phyloP scores from a whole-genome alignment of 2,888 invertebrate species.

The Antheraea assamensis region DNA sequence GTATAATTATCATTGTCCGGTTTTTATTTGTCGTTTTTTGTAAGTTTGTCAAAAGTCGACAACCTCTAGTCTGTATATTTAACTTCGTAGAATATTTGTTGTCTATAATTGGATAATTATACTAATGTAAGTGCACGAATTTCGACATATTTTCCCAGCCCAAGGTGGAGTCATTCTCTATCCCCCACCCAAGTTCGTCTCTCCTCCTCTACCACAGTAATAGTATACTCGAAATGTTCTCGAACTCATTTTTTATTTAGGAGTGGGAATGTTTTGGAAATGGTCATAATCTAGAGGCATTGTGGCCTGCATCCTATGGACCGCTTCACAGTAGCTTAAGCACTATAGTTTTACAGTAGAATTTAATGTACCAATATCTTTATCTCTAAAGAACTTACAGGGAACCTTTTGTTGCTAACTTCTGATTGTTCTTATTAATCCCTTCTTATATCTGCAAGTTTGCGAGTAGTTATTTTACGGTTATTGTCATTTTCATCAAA shows the following conservation, averaged over 20 bases:
- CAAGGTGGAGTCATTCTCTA: slow-evolving; percentile 42
- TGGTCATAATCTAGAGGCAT: neutral
- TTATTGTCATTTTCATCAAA: too few species aligned
- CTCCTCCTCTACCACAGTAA: slow-evolving; percentile 49
- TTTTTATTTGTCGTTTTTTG: slow-evolving; percentile 9
- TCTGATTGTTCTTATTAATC: too few species aligned
- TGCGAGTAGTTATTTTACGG: too few species aligned
- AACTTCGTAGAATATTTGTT: slow-evolving; percentile 51
- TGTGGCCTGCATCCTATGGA: neutral
- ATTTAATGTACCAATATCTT: neutral
- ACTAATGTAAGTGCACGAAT: slow-evolving; percentile 72
- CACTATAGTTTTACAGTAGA: neutral
- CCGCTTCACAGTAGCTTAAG: neutral
- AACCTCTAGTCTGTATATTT: slow-evolving; percentile 25
- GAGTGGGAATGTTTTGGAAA: neutral
- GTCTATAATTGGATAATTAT: slow-evolving; percentile 77
- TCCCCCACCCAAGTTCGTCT: slow-evolving; percentile 45
- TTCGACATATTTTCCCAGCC: slow-evolving; percentile 65
- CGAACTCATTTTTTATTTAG: slow-evolving; percentile 16
- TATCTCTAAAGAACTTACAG: neutral
- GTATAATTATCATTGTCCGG: slow-evolving; percentile 12
- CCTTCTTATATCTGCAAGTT: too few species aligned
- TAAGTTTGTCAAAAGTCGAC: slow-evolving; percentile 26
- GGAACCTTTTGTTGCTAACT: neutral
- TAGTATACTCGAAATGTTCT: slow-evolving; percentile 38